Evolutionary conservation across 2,888 invertebrate genomes (phyloP).

Genomic region (Branchipolynoe longqiensis): DNA sequence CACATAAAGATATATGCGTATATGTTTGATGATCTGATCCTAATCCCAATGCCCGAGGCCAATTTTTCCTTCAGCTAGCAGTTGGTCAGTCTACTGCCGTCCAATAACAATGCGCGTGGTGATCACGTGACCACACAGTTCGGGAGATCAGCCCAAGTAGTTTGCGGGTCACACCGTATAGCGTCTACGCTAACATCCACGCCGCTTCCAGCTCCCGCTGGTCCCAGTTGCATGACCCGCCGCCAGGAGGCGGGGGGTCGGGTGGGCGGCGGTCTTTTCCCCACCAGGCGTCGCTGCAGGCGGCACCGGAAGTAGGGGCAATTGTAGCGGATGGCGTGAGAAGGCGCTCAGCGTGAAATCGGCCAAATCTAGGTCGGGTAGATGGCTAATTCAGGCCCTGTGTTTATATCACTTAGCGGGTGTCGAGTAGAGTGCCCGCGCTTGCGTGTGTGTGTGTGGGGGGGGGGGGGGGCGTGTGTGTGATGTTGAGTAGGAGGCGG

Average conservation of each 20-base stretch:
- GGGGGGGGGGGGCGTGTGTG: background rate
- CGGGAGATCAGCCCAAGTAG: too few relatives aligned
- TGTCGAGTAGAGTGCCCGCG: too few relatives aligned
- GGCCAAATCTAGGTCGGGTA: slow-evolving; percentile 47
- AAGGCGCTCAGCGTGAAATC: slow-evolving; percentile 10
- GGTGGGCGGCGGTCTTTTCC: too few relatives aligned
- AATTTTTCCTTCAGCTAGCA: too few relatives aligned
- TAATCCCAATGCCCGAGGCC: too few relatives aligned
- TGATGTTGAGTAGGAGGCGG: background rate
- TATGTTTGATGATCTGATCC: too few relatives aligned
- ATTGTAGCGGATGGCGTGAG: slow-evolving; percentile 47
- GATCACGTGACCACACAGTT: too few relatives aligned
- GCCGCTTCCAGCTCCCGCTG: background rate
- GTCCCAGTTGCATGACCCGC: slow-evolving; percentile 6
- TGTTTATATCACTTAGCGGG: slow-evolving; percentile 28
- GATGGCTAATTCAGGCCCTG: slow-evolving; percentile 32
- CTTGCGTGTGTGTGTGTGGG: background rate
- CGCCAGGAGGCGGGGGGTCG: slow-evolving; percentile 21
- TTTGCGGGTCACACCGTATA: too few relatives aligned
- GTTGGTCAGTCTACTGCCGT: too few relatives aligned
- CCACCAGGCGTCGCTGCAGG: background rate
- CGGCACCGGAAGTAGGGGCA: slow-evolving; percentile 36
- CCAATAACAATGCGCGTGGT: too few relatives aligned
- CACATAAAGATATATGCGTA: too few relatives aligned
- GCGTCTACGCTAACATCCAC: background rate